Percentiles rank a stretch among this genome's conserved stretches.
Evolutionary conservation across 2,888 invertebrate genomes (phyloP).

Genomic region (Cerceris ruficornis): DNA sequence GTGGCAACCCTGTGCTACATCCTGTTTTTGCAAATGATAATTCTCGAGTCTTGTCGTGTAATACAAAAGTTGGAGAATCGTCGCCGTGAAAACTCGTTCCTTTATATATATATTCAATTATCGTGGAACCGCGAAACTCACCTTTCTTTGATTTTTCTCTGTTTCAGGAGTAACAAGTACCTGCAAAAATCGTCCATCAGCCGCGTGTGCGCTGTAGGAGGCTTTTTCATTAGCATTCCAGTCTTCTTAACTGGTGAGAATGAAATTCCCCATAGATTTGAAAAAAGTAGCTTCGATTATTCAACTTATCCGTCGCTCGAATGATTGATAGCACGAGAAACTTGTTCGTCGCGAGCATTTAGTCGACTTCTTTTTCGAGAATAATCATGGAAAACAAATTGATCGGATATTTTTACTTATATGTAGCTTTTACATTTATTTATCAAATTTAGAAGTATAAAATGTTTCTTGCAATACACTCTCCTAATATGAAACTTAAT

Average conservation of each 20-base stretch:
- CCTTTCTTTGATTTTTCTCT: constrained; percentile 59
- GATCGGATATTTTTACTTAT: neutral
- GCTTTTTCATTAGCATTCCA: constrained; percentile 97
- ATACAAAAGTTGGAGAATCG: neutral
- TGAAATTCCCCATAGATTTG: neutral
- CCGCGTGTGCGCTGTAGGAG: constrained; percentile 94
- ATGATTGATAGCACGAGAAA: no score
- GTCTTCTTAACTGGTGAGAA: constrained; percentile 93
- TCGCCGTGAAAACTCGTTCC: constrained; percentile 22
- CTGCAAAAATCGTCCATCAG: constrained; percentile 95
- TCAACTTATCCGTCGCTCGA: neutral
- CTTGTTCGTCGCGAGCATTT: neutral
- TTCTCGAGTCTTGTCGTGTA: constrained; percentile 1
- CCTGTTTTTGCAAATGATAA: constrained; percentile 15
- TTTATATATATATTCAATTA: constrained; percentile 56
- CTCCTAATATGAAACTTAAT: no score
- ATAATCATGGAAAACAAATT: neutral
- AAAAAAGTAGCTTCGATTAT: neutral
- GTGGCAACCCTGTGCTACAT: no score
- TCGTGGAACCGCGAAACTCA: constrained; percentile 48
- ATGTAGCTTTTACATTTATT: no score
- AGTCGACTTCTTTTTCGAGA: neutral
- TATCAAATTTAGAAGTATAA: no score
- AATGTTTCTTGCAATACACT: no score
- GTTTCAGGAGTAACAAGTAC: constrained; percentile 94